Base-by-base conservation (phyloP, 2,113 vertebrate genomes). In the Hippocampus mohnikei region DNA sequence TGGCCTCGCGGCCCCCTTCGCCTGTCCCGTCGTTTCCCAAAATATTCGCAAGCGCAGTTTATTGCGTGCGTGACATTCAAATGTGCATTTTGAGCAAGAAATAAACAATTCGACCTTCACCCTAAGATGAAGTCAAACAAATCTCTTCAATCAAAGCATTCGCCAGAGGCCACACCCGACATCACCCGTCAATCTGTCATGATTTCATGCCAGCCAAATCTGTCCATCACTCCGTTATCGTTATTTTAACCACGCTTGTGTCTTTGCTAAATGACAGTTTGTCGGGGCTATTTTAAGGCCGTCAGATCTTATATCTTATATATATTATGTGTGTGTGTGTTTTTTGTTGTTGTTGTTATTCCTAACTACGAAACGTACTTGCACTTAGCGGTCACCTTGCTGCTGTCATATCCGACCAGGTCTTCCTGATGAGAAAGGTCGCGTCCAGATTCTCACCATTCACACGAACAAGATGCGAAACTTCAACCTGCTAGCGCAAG, bases 381-480 rank as follows among this genome's bases (percentile, higher is more conserved):
- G 33, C 5, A 33, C 16, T 50, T 23, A 55, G 12, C 55, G 13
- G 23, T 58, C 52, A 6, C n/a, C n/a, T n/a, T 29, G 55, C 16
- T 0, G 15, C 25, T 9, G 5, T 60, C 27, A 9, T 9, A 9
- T n/a, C 3, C 8, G 8, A 8, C 41, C 81, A 99, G 97, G 97
- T 63, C 88, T 99, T 58, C 97, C 97, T 0, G 97, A 99, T 0
- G 97, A 99, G 85, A 99, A 98, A 85, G 97, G 97, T 0, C 93
- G 97, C 0, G 76, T 96, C 4, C 97, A 99, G 92, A 99, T 99
- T 75, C 93, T 99, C 4, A 95, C 94, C 55, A 99, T 99, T 86
- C 97, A 99, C 92, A 99, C 96, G 0, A 89, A 90, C 27, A 93
- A 96, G 88, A 99, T 99, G 97, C 85, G 92, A 58, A 94, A 91